Conservation (phyloP, 2,113 vertebrate species). For the Lanius ludovicianus region DNA sequence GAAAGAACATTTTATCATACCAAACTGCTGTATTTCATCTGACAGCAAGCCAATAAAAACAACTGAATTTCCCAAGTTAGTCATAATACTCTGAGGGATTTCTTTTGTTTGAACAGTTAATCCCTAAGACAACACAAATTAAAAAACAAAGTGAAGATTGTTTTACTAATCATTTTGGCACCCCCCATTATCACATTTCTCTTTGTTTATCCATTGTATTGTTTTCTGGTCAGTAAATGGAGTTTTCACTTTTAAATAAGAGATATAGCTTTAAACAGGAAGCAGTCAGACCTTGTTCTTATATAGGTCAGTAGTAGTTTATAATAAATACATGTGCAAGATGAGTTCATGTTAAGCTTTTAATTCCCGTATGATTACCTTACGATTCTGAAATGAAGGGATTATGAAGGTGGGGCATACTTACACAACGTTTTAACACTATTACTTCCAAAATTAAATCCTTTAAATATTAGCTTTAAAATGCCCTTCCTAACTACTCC, state of each 20-base stretch:
- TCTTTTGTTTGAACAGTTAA: constrained; percentile 35
- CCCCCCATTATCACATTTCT: neutral
- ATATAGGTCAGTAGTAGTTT: constrained; percentile 26
- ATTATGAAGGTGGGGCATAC: neutral
- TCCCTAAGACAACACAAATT: constrained; percentile 13
- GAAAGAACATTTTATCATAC: neutral
- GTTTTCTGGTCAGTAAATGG: neutral
- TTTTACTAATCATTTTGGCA: neutral
- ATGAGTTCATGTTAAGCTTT: constrained; percentile 41
- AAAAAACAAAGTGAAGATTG: neutral
- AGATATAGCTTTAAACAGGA: neutral
- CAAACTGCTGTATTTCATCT: neutral
- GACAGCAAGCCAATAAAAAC: neutral
- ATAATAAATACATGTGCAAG: constrained; percentile 10
- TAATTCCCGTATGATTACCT: neutral
- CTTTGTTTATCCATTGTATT: neutral
- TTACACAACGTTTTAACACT: neutral
- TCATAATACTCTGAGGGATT: constrained; percentile 10
- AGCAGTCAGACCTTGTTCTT: neutral
- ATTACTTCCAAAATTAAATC: neutral
- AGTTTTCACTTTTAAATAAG: neutral
- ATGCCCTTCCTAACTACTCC: neutral
- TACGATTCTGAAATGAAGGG: neutral
- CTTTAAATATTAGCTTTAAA: neutral
- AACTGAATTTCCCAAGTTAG: constrained; percentile 19